Conservation (phyloP, 2,797 vertebrate genomes). For the Gymnodraco acuticeps region DNA sequence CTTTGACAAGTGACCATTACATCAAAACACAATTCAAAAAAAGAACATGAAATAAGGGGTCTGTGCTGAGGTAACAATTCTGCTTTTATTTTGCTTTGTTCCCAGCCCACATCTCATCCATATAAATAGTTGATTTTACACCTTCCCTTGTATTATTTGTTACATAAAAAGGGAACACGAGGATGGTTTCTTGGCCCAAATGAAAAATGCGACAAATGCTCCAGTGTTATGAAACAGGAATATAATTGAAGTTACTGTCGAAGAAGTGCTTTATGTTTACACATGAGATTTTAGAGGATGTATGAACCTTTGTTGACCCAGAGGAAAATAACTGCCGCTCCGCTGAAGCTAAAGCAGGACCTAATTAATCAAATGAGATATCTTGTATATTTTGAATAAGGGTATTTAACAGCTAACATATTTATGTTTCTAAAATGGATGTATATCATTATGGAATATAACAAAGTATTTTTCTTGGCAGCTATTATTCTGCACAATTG, state of each 20-base stretch:
- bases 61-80: constrained; percentile 17
- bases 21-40: constrained; percentile 14
- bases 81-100: constrained; percentile 36
- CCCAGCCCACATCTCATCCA: constrained; percentile 32
- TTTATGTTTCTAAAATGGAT: constrained; percentile 76
- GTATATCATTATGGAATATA: constrained; percentile 69
- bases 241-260: constrained; percentile 43
- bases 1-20: constrained; percentile 26
- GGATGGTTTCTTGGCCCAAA: constrained; percentile 38
- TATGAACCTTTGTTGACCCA: constrained; percentile 53
- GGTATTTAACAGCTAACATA: constrained; percentile 61
- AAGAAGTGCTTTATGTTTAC: constrained; percentile 64
- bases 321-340: constrained; percentile 40
- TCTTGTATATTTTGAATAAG: constrained; percentile 73
- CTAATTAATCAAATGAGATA: constrained; percentile 61
- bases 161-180: constrained; percentile 27
- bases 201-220: constrained; percentile 45
- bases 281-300: constrained; percentile 48
- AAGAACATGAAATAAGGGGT: constrained; percentile 25
- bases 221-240: constrained; percentile 37
- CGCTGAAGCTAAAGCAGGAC: constrained; percentile 61
- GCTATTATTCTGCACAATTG: constrained; percentile 81
- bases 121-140: constrained; percentile 44
- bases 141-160: constrained; percentile 39
- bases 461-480: constrained; percentile 78